A percentile compares a stretch with the other conserved stretches of the same genome.
Conservation (phyloP, 2,797 vertebrate genomes). For the Brachymystax lenok region DNA sequence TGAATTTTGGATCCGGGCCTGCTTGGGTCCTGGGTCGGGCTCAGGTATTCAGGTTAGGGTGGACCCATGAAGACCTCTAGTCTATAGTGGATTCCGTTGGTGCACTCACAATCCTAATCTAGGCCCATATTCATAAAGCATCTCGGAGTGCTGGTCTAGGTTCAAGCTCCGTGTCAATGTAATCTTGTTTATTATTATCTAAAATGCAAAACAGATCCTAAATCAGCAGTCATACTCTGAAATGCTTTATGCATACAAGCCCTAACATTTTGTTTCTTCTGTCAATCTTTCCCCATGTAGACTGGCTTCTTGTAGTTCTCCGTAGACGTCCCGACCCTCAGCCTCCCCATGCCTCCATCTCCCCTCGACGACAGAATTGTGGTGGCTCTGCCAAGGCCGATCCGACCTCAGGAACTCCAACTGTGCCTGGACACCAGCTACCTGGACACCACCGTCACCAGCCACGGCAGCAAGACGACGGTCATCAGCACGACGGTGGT, state of each 20-base stretch:
- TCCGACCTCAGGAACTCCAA: conserved; percentile 98
- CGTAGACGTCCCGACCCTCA: conserved; percentile 82
- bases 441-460: conserved; percentile 61
- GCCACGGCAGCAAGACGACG: conserved; percentile 66
- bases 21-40: too few relatives aligned
- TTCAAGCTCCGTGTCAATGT: too few relatives aligned
- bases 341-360: conserved; percentile 99
- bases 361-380: conserved; percentile 99
- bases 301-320: conserved; percentile 86
- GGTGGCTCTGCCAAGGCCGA: conserved; percentile 95
- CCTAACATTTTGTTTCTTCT: background rate
- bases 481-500: conserved; percentile 85
- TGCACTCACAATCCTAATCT: too few relatives aligned
- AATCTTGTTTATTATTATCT: too few relatives aligned
- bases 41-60: too few relatives aligned
- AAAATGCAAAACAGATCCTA: too few relatives aligned
- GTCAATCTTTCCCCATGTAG: conserved; percentile 61
- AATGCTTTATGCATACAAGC: background rate
- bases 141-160: too few relatives aligned
- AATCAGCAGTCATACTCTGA: too few relatives aligned
- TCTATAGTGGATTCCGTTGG: background rate
- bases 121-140: too few relatives aligned
- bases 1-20: too few relatives aligned
- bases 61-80: too few relatives aligned
- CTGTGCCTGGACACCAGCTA: conserved; percentile 86